These are phyloP conservation scores for Lichenostomus cassidix DNA, from an alignment of 2,113 vertebrate genomes.

Conservation along the genomic window DNA sequence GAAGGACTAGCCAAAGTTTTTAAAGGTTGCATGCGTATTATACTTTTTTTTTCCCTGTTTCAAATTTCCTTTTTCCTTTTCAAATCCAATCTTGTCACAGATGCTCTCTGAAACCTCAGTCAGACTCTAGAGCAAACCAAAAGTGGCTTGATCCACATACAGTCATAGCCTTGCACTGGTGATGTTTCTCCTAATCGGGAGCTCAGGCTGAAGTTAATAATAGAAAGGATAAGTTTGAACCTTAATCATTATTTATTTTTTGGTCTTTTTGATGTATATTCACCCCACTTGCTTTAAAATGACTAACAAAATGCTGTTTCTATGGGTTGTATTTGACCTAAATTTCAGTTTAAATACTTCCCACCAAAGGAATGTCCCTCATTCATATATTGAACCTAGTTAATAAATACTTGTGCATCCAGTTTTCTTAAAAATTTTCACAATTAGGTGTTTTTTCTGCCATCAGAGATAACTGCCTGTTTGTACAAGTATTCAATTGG, in stretches of 20 bases:
- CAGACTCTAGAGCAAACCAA: neutral
- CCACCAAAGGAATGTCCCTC: neutral
- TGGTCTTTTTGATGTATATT: neutral
- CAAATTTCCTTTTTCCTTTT: neutral
- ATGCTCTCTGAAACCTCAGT: neutral
- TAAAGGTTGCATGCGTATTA: neutral
- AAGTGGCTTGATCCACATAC: neutral
- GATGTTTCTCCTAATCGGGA: neutral
- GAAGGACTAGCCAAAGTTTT: neutral
- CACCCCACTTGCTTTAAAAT: neutral
- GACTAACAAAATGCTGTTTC: neutral
- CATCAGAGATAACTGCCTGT: neutral
- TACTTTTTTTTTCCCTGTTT: neutral
- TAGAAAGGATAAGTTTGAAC: neutral
- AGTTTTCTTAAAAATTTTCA: neutral
- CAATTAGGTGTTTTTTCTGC: neutral
- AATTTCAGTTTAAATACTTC: constrained; percentile 6
- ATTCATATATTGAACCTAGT: neutral
- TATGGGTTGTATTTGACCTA: neutral
- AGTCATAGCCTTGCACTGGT: neutral
- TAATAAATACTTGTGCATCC: neutral
- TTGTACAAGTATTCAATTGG: neutral
- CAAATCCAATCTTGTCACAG: neutral
- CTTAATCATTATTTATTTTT: neutral
- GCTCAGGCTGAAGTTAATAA: neutral